phyloP scores from a whole-genome alignment of 1,140 invertebrate genomes.

The Galleria mellonella region DNA sequence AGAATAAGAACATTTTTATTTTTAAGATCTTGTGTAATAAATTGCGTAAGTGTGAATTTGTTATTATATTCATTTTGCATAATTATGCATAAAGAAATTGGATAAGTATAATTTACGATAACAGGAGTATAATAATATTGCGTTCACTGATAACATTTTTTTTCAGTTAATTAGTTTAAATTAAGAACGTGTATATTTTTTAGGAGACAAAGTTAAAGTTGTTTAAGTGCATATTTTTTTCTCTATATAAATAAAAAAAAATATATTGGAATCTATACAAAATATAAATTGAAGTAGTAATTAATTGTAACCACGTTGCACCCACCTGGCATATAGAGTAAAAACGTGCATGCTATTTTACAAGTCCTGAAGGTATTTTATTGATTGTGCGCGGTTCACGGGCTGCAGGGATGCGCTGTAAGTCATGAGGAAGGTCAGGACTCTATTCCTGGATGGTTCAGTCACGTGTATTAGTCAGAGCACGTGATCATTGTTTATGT shows the following conservation, averaged over 20 bases:
- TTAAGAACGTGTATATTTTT: no score
- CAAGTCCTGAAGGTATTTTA: conserved; percentile 33
- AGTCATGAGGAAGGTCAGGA: conserved; percentile 41
- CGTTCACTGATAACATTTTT: no score
- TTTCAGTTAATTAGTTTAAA: background rate
- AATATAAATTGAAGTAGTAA: background rate
- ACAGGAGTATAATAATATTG: no score
- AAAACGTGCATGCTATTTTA: conserved; percentile 16
- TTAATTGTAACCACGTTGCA: background rate
- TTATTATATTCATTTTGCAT: background rate
- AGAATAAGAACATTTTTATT: no score
- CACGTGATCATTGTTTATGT: conserved; percentile 25
- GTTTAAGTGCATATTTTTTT: no score
- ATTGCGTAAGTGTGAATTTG: background rate
- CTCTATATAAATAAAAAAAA: background rate
- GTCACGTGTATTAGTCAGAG: conserved; percentile 26
- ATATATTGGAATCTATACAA: background rate
- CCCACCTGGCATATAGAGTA: conserved; percentile 2
- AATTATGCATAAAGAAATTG: no score
- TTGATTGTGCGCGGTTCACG: conserved; percentile 41
- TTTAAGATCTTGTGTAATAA: background rate
- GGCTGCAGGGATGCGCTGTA: conserved; percentile 21
- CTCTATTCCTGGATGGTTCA: conserved; percentile 15
- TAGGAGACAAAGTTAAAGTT: no score
- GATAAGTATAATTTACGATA: no score